Base-by-base conservation (phyloP, 2,888 invertebrate species). In the Arrhopalites spinosus region DNA sequence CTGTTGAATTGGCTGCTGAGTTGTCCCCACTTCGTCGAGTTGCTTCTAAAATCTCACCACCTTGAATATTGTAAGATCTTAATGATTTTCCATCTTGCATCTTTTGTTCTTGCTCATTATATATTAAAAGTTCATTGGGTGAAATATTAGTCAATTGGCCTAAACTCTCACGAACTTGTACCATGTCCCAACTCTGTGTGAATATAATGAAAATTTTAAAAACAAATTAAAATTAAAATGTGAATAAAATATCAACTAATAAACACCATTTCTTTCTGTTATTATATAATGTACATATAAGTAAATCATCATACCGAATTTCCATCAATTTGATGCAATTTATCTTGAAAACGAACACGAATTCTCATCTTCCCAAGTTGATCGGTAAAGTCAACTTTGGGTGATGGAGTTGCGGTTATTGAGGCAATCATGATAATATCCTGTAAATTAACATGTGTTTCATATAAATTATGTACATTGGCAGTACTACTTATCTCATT, bases 71-170 rank as follows among this genome's bases (percentile, higher is more conserved):
- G 50, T 74, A 74, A 23, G n/a, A 45, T 30, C 30, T 20, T 30
- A 74, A 23, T 30, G 73, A 53, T 56, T 74, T 74, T 8, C 73
- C 73, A 43, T 74, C 73, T 25, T 50, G 36, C 56, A 74, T 30
- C 30, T 74, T 66, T 43, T 53, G 27, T 56, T 67, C 73, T 15
- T 47, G 30, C 29, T 66, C 67, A 27, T 27, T 43, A 50, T 74
- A 74, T n/a, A 74, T 17, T 7, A 74, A 25, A 1, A 74, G 13
- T 56, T 74, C 73, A 25, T 29, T 23, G 13, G 66, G 56, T 25
- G 66, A 67, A 17, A 74, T 53, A 17, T 56, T 50, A 2, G 50
- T 56, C 56, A 30, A 13, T 56, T 53, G 20, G 20, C 73, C 45
- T 25, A 66, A 25, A 47, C 20, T 36, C 30, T 56, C 53, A 7